Conservation (phyloP, 2,113 vertebrate genomes). For the Syngnathus scovelli region DNA sequence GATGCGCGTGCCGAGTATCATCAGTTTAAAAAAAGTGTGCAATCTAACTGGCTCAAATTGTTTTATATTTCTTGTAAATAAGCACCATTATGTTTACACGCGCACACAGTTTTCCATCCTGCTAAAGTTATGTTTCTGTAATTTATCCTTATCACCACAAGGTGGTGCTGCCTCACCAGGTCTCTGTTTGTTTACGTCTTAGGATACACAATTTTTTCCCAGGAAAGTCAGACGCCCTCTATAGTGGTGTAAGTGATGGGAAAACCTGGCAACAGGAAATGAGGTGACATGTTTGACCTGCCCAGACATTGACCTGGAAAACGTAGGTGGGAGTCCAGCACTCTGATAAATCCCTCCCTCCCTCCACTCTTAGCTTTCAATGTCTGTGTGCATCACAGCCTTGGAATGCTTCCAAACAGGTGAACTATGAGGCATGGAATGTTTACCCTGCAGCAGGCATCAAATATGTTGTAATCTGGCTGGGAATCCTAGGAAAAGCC, state of each 20-base stretch:
- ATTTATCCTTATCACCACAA: slow-evolving; percentile 24
- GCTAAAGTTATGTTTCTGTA: slow-evolving; percentile 4
- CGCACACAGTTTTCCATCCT: neutral
- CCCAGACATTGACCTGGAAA: neutral
- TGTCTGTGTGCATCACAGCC: neutral
- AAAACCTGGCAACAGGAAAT: neutral
- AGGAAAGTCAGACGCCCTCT: neutral
- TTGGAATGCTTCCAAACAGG: slow-evolving; percentile 6
- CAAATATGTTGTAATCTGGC: too few species aligned
- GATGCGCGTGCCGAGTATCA: too few species aligned
- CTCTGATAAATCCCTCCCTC: neutral
- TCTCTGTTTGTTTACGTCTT: neutral
- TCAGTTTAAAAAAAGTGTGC: neutral
- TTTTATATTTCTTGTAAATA: neutral
- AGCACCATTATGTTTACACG: too few species aligned
- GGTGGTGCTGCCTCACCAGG: slow-evolving; percentile 22
- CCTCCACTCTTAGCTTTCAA: neutral
- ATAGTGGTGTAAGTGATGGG: neutral
- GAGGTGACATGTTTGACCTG: neutral
- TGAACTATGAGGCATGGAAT: slow-evolving; percentile 4
- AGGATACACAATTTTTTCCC: neutral
- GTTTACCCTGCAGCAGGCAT: neutral
- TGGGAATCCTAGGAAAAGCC: neutral
- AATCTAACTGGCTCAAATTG: neutral
- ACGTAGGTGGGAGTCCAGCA: neutral